A percentile compares a stretch with the other conserved stretches of the same genome.
These are phyloP conservation scores for Cheirogaleus major DNA, from an alignment of 2,797 vertebrate species.

Conservation along the genomic window DNA sequence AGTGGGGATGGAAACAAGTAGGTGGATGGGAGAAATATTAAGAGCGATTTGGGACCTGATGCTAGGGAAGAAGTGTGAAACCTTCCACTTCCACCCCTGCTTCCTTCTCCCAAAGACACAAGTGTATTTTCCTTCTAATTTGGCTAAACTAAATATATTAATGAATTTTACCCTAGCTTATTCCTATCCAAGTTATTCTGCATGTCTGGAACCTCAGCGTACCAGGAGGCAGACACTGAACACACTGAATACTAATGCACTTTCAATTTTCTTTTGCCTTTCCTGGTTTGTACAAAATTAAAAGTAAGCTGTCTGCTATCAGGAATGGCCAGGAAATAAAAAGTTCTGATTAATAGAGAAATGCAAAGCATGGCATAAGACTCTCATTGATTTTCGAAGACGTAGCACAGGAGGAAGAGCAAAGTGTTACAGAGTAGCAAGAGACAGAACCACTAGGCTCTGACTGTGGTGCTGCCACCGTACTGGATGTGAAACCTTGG, in stretches of 20 bases:
- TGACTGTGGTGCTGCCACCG: accelerated
- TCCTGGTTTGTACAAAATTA: slow-evolving; percentile 2
- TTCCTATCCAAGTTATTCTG: neutral
- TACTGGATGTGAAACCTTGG: neutral
- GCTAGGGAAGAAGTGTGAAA: neutral
- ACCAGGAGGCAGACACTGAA: neutral
- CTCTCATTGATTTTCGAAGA: neutral
- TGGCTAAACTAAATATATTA: neutral
- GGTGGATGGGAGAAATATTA: neutral
- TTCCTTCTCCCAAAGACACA: neutral
- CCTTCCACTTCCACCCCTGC: neutral
- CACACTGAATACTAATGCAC: neutral
- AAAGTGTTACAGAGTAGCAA: accelerated
- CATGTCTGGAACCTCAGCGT: neutral
- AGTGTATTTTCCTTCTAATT: neutral
- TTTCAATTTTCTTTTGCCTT: slow-evolving; percentile 17
- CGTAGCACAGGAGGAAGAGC: neutral
- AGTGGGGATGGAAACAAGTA: neutral
- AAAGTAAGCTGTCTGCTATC: neutral
- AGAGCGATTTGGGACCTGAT: neutral
- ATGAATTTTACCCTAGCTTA: neutral
- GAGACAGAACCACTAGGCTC: accelerated
- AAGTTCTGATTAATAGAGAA: neutral
- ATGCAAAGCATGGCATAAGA: neutral
- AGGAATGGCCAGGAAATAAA: neutral